A percentile compares a stretch with the other conserved stretches of the same genome.
Evolutionary conservation across 2,797 vertebrate genomes (phyloP).

Genomic region (Chiloscyllium punctatum): DNA sequence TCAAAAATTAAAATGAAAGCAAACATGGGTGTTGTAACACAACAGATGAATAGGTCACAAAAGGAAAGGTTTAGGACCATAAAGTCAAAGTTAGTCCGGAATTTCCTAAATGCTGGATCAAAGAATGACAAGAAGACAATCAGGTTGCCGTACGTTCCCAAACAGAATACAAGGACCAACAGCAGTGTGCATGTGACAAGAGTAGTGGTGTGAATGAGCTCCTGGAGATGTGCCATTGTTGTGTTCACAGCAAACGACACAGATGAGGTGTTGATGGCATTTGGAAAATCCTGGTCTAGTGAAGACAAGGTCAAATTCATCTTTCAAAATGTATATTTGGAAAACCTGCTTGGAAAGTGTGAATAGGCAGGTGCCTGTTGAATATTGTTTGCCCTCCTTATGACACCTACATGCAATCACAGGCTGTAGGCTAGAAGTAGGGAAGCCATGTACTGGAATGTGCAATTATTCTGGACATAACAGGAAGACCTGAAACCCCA

Average conservation of each 20-base stretch:
- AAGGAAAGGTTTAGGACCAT: constrained; percentile 96
- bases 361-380: not conserved
- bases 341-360: not conserved
- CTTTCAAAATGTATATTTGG: constrained; percentile 17
- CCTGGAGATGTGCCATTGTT: constrained; percentile 47
- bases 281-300: constrained; percentile 46
- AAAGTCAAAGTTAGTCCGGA: constrained; percentile 94
- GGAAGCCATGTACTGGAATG: not conserved
- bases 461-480: not conserved
- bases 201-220: constrained; percentile 74
- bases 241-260: constrained; percentile 44
- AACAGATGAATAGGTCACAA: constrained; percentile 92
- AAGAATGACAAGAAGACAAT: constrained; percentile 94
- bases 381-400: not conserved
- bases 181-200: constrained; percentile 78
- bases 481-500: not conserved
- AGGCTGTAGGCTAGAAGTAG: not conserved
- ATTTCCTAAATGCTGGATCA: constrained; percentile 88
- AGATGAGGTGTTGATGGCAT: constrained; percentile 45
- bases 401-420: not conserved
- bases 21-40: constrained; percentile 87
- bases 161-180: constrained; percentile 78
- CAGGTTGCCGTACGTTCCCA: constrained; percentile 92
- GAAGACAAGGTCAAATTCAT: constrained; percentile 75
- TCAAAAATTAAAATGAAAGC: constrained; percentile 80